These are phyloP conservation scores for Mycalesis mineus DNA, from an alignment of 2,888 invertebrate species.

Conservation along the genomic window DNA sequence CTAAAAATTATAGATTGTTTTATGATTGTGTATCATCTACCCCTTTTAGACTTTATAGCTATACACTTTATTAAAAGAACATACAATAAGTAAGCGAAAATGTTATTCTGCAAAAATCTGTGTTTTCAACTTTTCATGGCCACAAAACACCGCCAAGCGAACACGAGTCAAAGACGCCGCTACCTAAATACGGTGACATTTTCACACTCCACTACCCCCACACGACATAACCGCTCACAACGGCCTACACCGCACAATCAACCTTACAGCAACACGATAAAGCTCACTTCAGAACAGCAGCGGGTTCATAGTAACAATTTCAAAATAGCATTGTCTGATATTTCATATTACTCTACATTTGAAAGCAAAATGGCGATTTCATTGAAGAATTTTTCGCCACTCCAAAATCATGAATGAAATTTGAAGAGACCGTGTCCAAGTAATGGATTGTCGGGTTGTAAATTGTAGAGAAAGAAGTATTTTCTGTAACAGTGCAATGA, in stretches of 20 bases:
- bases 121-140: conserved; percentile 15
- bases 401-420: conserved; percentile 36
- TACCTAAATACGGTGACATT: conserved; percentile 55
- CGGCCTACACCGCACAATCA: not conserved
- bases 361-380: conserved; percentile 6
- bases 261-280: conserved; percentile 9
- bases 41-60: too few species aligned
- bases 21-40: too few species aligned
- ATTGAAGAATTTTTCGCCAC: conserved; percentile 27
- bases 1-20: too few species aligned
- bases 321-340: conserved; percentile 1
- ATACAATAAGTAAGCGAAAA: too few species aligned
- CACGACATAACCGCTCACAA: conserved; percentile 22
- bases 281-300: conserved; percentile 6
- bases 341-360: conserved; percentile 6
- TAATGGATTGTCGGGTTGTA: conserved; percentile 23
- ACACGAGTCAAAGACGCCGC: conserved; percentile 58
- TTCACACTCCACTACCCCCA: conserved; percentile 44
- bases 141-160: conserved; percentile 1
- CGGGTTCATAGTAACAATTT: not conserved
- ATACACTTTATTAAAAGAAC: too few species aligned
- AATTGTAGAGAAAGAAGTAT: conserved; percentile 1
- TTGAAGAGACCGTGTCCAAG: conserved; percentile 35
- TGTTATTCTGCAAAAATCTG: not conserved
- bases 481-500: conserved; percentile 1